Base-by-base conservation (phyloP, 2,113 vertebrate species). In the Miniopterus natalensis region DNA sequence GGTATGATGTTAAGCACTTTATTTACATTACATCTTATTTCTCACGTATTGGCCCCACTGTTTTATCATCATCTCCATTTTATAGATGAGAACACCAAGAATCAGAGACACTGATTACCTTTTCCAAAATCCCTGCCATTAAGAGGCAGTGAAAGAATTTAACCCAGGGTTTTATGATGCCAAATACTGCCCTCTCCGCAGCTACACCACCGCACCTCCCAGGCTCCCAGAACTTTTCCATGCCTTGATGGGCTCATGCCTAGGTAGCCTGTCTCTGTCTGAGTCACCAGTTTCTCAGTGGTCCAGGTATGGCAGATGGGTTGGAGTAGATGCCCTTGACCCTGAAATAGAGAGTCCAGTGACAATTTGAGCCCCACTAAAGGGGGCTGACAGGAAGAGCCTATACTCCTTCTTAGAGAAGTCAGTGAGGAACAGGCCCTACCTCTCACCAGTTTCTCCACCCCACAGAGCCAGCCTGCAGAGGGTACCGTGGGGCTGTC, bases 391-490 rank as follows among this genome's bases (percentile, higher is more conserved):
- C 5, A 55, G 3, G n/a, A 84, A 73, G 5, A 59, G 5, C 27
- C 21, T 36, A 29, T 0, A n/a, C 1, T 14, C 59, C 8, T 59
- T 89, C 31, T 29, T 21, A 63, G 42, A 3, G 66, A 70, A 8
- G 23, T 45, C 1, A 53, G 6, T 36, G 23, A 5, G 36, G 40
- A 74, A 68, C 13, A 49, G 5, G 25, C 1, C 27, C 59, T 21
- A 18, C 36, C 12, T 90, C 15, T 31, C 17, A 2, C 1, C 14
- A n/a, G 27, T 15, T 29, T 21, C n/a, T 17, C n/a, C 6, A 12
- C 3, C 8, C n/a, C 6, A 17, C 0, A 2, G 5, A 65, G 25
- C 40, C 11, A 11, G 2, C 27, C 23, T 73, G 9, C 29, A 31
- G n/a, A n/a, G 47, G 9, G 12, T 74, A 31, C 3, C 36, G 84